phyloP scores from a whole-genome alignment of 2,888 invertebrate genomes.

The Nomada lathburiana region DNA sequence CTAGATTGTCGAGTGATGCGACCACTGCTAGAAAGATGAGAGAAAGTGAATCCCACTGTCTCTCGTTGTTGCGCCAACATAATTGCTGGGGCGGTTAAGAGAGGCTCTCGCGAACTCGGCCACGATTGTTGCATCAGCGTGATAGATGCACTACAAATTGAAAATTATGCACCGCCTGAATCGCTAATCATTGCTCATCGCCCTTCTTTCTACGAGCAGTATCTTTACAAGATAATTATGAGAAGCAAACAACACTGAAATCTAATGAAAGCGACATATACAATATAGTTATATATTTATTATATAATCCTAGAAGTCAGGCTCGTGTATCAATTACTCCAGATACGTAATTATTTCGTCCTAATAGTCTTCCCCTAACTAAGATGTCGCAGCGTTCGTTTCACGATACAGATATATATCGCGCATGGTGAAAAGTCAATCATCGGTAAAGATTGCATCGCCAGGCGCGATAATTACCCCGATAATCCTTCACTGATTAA shows the following conservation, averaged over 20 bases:
- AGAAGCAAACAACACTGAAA: no score
- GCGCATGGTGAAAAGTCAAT: no score
- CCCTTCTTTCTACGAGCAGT: neutral
- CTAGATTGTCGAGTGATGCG: slow-evolving; percentile 30
- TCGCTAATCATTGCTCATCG: neutral
- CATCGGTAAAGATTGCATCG: no score
- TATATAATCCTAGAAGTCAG: no score
- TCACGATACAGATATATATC: no score
- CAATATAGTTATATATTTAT: no score
- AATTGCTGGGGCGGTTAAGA: slow-evolving; percentile 51
- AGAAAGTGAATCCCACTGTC: slow-evolving; percentile 69
- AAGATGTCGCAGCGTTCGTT: neutral
- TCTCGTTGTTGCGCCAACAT: slow-evolving; percentile 70
- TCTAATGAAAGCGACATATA: no score
- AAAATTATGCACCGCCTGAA: slow-evolving; percentile 19
- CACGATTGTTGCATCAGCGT: slow-evolving; percentile 39
- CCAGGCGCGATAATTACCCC: neutral
- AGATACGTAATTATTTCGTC: neutral
- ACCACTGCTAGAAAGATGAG: slow-evolving; percentile 56
- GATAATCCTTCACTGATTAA: neutral
- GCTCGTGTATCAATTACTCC: no score
- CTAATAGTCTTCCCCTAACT: neutral
- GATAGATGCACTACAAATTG: slow-evolving; percentile 35
- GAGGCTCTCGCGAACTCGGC: slow-evolving; percentile 36
- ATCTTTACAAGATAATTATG: no score